phyloP scores from a whole-genome alignment of 2,797 vertebrate genomes.

The Oceanodroma leucorhoa region DNA sequence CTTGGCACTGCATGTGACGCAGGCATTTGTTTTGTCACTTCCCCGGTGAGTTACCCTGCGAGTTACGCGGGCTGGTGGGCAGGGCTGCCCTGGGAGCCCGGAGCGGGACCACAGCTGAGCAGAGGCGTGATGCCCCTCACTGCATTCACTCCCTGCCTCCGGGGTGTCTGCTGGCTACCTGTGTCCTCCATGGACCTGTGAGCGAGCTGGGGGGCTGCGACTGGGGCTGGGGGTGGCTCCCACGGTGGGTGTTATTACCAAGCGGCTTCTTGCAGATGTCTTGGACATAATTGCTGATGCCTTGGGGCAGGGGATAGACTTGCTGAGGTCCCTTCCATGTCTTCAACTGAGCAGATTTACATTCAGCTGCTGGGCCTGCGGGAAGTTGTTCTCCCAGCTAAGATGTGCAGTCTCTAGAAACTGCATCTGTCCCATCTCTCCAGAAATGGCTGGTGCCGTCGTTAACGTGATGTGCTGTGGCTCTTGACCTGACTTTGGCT shows the following conservation, averaged over 20 bases:
- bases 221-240: background rate
- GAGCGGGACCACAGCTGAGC: fast-evolving
- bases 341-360: background rate
- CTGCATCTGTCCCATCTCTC: background rate
- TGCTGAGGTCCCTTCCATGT: background rate
- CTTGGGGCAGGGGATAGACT: background rate
- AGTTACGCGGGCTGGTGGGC: background rate
- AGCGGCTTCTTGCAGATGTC: background rate
- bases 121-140: background rate
- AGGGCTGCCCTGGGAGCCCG: background rate
- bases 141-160: fast-evolving
- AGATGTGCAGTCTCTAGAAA: background rate
- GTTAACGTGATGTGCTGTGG: fast-evolving
- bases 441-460: fast-evolving
- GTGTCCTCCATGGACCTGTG: background rate
- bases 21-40: background rate
- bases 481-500: background rate
- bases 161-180: background rate
- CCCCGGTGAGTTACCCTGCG: background rate
- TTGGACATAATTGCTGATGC: background rate
- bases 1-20: background rate
- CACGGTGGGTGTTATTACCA: background rate
- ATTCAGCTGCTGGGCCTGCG: background rate
- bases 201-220: background rate
- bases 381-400: background rate